Evolutionary conservation across 2,888 invertebrate genomes (phyloP).

Genomic region (Drosophila nr. perissopoda): DNA sequence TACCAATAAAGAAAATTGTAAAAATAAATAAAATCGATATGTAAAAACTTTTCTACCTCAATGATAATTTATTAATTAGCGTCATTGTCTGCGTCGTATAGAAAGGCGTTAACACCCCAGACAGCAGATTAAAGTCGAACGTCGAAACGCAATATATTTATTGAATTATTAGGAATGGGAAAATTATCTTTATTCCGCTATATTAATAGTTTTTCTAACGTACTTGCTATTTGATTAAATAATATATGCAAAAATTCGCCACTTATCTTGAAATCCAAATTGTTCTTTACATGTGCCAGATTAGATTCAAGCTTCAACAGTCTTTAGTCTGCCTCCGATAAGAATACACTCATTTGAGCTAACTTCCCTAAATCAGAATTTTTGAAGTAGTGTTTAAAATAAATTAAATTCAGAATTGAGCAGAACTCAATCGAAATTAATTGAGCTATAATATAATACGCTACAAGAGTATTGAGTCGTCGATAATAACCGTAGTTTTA

Average conservation of each 20-base stretch:
- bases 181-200: not conserved
- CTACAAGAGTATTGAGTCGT: slow-evolving; percentile 29
- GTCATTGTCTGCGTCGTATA: not conserved
- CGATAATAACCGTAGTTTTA: not conserved
- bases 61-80: slow-evolving; percentile 11
- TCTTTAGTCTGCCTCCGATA: not conserved
- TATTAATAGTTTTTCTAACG: not conserved
- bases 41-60: slow-evolving; percentile 25
- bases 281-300: not conserved
- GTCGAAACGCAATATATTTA: not conserved
- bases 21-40: not conserved
- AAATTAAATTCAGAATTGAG: not conserved
- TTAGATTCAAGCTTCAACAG: not conserved
- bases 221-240: not conserved
- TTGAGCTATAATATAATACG: not conserved
- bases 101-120: not conserved
- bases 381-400: not conserved
- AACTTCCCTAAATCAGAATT: no score
- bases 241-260: not conserved
- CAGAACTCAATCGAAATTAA: not conserved
- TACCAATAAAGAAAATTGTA: not conserved
- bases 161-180: not conserved
- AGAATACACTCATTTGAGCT: not conserved
- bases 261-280: not conserved
- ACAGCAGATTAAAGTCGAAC: not conserved